Base-by-base conservation (phyloP, 2,797 vertebrate species). In the Semotilus atromaculatus region DNA sequence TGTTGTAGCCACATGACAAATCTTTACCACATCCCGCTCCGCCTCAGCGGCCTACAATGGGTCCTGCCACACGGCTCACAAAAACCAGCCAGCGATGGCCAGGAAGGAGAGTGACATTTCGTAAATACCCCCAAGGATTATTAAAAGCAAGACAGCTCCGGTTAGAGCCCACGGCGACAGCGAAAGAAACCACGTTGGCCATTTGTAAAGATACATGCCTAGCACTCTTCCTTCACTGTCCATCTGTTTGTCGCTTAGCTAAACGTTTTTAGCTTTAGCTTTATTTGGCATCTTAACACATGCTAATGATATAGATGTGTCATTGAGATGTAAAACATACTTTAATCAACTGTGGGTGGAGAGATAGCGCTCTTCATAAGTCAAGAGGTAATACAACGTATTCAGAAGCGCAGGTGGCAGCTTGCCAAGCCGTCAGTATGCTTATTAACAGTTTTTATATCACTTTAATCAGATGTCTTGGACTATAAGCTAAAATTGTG, bases 1-100 rank as follows among this genome's bases (percentile, higher is more conserved):
- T 90, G 86, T 85, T 89, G 89, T 82, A 82, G 88, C 90, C 91
- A 88, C 91, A 89, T 95, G 94, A 96, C 95, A 95, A 94, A 95
- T 95, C 92, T 94, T 92, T 91, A 91, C 92, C 88, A 89, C 89
- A 90, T 93, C 91, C 90, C 75, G 86, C 75, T 78, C 88, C 88
- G 91, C 91, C 66, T 87, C 86, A 86, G 82, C 66, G 85, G 86
- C 85, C 89, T 87, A 67, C 86, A 91, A 90, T 90, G 87, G 88
- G 85, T 48, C 86, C 84, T 85, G 83, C 88, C 85, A 89, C 86
- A 88, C 51, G 78, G 66, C 80, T 80, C 40, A 80, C 81, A 85
- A 82, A 85, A 87, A 43, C 31, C 51, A 68, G 68, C 68, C 79
- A 29, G 72, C 74, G 48, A 85, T 85, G 53, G 84, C 80, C 80